Evolutionary conservation across 2,888 invertebrate genomes (phyloP), one percentile per base, ranked within the genome.

Genomic region (Zhuqinia jingwanae): DNA sequence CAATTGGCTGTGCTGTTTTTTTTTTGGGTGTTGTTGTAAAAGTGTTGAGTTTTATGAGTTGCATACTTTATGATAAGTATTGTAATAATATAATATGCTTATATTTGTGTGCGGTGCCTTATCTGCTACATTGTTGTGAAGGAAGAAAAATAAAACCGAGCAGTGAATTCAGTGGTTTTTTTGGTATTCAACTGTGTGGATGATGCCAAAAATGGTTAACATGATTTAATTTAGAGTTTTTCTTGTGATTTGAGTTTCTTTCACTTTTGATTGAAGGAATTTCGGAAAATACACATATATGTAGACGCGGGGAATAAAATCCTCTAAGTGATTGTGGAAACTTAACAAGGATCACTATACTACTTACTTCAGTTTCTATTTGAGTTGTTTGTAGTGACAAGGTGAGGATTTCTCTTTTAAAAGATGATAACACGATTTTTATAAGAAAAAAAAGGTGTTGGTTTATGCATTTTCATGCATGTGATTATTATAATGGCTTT

Each of bases 141-240:
- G 36, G 17, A n/a, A 17, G 5, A 8, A 17, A 6, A 10, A 58
- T 20, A 68, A 47, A 70, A 47, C 50, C 47, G 15, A 47, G n/a
- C n/a, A n/a, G 70, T 70, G 70, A 47, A 50, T 70, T 58, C n/a
- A 11, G 70, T 70, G 70, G 70, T 47, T 70, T n/a, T 45, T 63
- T 50, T 22, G 13, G 25, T 25, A 70, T 50, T 25, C 58, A 17
- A 15, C n/a, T n/a, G n/a, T 45, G 68, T 20, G 20, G n/a, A 70
- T 20, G 25, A 47, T 70, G 47, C 25, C 25, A 70, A 50, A 20
- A 65, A 30, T 17, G 20, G 17, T 68, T 45, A 68, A 68, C 15
- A 45, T 45, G 70, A 25, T 70, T n/a, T 65, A 42, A 42, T 47
- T 70, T 70, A 20, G 45, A n/a, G 22, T 70, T 70, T 70, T 47